Evolutionary conservation across 2,113 vertebrate genomes (phyloP), one percentile per base, ranked within the genome.

Genomic region (Scatophagus argus): DNA sequence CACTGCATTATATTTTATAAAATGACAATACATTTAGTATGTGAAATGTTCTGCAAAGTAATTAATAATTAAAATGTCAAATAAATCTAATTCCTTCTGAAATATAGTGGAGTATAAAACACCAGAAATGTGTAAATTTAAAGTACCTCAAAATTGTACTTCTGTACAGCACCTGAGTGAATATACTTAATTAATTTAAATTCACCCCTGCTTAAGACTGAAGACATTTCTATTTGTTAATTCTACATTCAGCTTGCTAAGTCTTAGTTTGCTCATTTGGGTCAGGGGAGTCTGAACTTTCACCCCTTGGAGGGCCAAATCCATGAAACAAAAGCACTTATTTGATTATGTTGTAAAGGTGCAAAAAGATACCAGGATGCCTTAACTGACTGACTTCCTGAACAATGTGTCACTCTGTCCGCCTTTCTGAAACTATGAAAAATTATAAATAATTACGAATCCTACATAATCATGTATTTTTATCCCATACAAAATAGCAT

Each of bases 181-280:
- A 19, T 47, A 32, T 12, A 64, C 41, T 14, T 31, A 68, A 9
- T 39, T 51, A 11, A 5, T 38, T 16, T 21, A 5, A 12, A 41
- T 58, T 38, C 0, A 25, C 6, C 6, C 17, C 32, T 11, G 23
- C 51, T 21, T 25, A 34, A 72, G 16, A n/a, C 19, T 39, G n/a
- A 31, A 31, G n/a, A 55, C 39, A 25, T 66, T 41, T 17, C 1
- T 21, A 7, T n/a, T 29, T 32, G 6, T 14, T 43, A 36, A 17
- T 36, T 39, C 2, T 68, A 16, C 29, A n/a, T 74, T 66, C 38
- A 70, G 16, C 44, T 9, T 36, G 25, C 17, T 56, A 52, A 64
- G 27, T 85, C 77, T 74, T 13, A 61, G 19, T 41, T 69, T 41
- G 36, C 77, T 74, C 13, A 61, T 14, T 41, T 69, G 36, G 36